phyloP scores from a whole-genome alignment of 2,888 invertebrate genomes.

The Heliconius erato region DNA sequence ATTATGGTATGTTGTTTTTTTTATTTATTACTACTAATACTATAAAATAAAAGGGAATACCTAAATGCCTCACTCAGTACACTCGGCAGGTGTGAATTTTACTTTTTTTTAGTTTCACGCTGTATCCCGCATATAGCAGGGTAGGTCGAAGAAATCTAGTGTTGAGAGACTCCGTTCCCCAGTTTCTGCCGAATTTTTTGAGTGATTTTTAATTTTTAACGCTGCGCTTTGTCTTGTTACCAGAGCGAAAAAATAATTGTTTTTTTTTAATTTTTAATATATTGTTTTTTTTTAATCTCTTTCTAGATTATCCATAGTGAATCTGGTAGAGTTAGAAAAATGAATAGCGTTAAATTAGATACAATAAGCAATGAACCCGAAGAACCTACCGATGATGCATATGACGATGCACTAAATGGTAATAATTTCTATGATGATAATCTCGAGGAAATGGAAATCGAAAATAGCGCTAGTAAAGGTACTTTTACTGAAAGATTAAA shows the following conservation, averaged over 20 bases:
- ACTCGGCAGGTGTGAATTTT: too few species aligned
- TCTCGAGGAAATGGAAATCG: not conserved
- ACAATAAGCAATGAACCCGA: not conserved
- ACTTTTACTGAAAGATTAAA: slow-evolving; percentile 30
- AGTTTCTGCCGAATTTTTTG: too few species aligned
- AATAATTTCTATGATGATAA: not conserved
- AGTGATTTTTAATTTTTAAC: too few species aligned
- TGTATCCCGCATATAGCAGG: too few species aligned
- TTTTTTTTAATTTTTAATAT: too few species aligned
- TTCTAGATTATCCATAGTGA: not conserved
- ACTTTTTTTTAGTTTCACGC: too few species aligned
- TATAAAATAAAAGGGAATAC: not conserved
- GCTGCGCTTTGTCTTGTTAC: too few species aligned
- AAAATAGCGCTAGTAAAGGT: not conserved
- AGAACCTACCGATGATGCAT: not conserved
- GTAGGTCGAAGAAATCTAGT: too few species aligned
- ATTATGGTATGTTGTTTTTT: not conserved
- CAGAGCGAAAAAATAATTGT: too few species aligned
- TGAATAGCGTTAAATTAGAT: not conserved
- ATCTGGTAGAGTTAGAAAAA: not conserved
- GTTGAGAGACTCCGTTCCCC: too few species aligned
- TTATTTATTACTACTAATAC: not conserved
- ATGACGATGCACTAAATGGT: not conserved
- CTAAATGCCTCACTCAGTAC: too few species aligned
- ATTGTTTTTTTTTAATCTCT: not conserved